phyloP scores from a whole-genome alignment of 2,113 vertebrate species.

The Thymallus thymallus region DNA sequence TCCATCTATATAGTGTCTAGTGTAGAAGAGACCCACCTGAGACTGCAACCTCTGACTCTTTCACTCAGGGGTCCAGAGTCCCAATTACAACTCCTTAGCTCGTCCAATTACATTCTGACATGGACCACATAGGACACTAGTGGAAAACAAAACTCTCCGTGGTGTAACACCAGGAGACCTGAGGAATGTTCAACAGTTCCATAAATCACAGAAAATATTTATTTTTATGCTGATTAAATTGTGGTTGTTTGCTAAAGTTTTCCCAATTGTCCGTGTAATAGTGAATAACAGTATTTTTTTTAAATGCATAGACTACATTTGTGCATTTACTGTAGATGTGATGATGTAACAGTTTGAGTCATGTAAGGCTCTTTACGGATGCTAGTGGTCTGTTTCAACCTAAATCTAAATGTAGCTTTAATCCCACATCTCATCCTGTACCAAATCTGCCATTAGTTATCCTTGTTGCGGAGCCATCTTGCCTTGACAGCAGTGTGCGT shows the following conservation, averaged over 20 bases:
- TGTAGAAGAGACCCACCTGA: conserved; percentile 13
- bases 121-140: neutral
- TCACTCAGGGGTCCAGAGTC: conserved; percentile 12
- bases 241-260: no score
- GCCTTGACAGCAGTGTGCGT: neutral
- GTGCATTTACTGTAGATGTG: no score
- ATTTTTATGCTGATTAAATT: no score
- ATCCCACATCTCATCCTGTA: neutral
- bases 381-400: neutral
- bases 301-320: no score
- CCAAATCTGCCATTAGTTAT: neutral
- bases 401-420: neutral
- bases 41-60: neutral
- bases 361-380: no score
- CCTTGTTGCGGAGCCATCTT: neutral
- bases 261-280: no score
- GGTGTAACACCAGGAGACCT: neutral
- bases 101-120: conserved; percentile 46
- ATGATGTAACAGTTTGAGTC: no score
- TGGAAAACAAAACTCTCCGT: neutral
- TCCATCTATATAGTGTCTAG: conserved; percentile 7
- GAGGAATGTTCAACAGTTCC: neutral
- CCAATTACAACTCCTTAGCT: conserved; percentile 42
- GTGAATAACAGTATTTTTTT: no score
- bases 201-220: no score